Evolutionary conservation across 2,113 vertebrate genomes (phyloP).

Genomic region (Condylura cristata): DNA sequence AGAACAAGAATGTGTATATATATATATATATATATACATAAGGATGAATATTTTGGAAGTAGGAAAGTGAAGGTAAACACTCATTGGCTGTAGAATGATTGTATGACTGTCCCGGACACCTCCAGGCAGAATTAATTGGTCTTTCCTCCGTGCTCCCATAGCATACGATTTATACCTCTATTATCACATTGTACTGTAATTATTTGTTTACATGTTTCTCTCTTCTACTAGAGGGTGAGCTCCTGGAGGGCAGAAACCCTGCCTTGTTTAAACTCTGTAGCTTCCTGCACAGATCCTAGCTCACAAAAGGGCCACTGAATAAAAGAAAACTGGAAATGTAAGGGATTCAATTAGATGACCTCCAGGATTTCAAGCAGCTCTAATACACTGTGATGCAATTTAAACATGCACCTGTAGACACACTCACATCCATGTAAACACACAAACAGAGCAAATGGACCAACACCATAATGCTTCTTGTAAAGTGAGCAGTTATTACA

Average conservation of each 20-base stretch:
- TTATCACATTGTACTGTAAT: slow-evolving; percentile 57
- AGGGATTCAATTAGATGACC: slow-evolving; percentile 40
- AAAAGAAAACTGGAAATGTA: slow-evolving; percentile 62
- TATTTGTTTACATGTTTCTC: slow-evolving; percentile 62
- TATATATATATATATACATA: too few relatives aligned
- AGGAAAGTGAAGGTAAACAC: slow-evolving; percentile 33
- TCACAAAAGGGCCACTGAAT: slow-evolving; percentile 48
- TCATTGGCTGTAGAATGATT: slow-evolving; percentile 28
- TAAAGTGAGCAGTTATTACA: slow-evolving; percentile 46
- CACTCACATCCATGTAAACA: not conserved
- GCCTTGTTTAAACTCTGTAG: slow-evolving; percentile 60
- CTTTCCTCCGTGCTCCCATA: slow-evolving; percentile 30
- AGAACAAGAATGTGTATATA: not conserved
- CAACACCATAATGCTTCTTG: not conserved
- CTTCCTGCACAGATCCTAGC: slow-evolving; percentile 22
- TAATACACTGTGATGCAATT: slow-evolving; percentile 40
- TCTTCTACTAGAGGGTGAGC: slow-evolving; percentile 39
- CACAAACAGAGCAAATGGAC: slow-evolving; percentile 31
- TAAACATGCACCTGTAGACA: not conserved
- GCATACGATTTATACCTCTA: slow-evolving; percentile 45
- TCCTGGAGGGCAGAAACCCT: slow-evolving; percentile 61
- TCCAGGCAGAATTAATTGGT: slow-evolving; percentile 50
- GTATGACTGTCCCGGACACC: not conserved
- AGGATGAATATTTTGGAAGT: slow-evolving; percentile 45
- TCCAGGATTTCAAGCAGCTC: slow-evolving; percentile 36